Percentiles rank a stretch among this genome's conserved stretches.
Conservation (phyloP, 1,140 invertebrate species). For the Drosophila cardini region DNA sequence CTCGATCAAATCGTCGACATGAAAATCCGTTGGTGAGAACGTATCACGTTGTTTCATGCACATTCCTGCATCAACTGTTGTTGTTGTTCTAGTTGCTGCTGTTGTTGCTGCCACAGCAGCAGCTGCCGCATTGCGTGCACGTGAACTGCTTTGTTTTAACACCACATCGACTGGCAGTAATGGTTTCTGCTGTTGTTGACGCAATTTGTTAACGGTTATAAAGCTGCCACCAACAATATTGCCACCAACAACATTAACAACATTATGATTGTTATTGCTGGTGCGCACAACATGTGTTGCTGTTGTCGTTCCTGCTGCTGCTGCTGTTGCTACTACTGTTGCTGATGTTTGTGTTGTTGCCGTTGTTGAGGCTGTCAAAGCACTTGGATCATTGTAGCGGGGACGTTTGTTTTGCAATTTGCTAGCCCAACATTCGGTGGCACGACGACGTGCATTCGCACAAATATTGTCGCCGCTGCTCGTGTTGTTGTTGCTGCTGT, state of each 20-base stretch:
- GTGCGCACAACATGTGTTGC: not conserved
- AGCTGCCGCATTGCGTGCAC: constrained; percentile 28
- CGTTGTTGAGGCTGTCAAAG: constrained; percentile 4
- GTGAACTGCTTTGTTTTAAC: constrained; percentile 40
- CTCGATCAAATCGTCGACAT: constrained; percentile 70
- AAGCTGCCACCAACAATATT: not conserved
- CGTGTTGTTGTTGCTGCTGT: constrained; percentile 6
- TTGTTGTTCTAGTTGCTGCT: not conserved
- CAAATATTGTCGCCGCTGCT: constrained; percentile 58
- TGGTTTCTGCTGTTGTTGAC: constrained; percentile 12
- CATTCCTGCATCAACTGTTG: not conserved
- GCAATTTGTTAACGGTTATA: not conserved
- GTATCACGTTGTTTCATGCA: constrained; percentile 6
- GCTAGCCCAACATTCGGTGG: constrained; percentile 73
- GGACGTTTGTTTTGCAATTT: constrained; percentile 72
- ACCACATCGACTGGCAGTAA: constrained; percentile 37
- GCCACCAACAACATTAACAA: not conserved
- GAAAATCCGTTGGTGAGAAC: constrained; percentile 61
- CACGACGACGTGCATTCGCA: constrained; percentile 73
- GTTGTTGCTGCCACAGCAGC: not conserved
- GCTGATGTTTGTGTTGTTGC: constrained; percentile 3
- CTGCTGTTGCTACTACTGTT: constrained; percentile 3
- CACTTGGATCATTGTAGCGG: constrained; percentile 66
- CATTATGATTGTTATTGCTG: not conserved
- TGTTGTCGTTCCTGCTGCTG: constrained; percentile 1